A percentile compares a stretch with the other conserved stretches of the same genome.
These are phyloP conservation scores for Amiota minor DNA, from an alignment of 2,888 invertebrate genomes.

Conservation along the genomic window DNA sequence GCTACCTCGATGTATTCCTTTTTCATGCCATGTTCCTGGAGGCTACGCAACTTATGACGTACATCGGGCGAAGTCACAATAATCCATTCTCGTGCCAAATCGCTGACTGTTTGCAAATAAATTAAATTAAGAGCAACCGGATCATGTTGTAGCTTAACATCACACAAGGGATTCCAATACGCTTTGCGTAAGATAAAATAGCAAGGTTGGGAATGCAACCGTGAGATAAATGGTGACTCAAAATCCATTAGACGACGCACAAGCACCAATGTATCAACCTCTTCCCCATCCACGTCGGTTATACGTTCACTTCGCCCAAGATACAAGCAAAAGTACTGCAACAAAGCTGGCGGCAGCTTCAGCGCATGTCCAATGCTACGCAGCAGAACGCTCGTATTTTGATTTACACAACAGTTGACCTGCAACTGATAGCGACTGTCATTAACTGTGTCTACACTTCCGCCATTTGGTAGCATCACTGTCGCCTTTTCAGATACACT, in stretches of 20 bases:
- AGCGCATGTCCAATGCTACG: constrained; percentile 87
- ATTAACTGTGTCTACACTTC: constrained; percentile 75
- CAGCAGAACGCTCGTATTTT: constrained; percentile 87
- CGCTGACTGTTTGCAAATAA: constrained; percentile 89
- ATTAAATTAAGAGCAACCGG: constrained; percentile 88
- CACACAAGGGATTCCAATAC: constrained; percentile 91
- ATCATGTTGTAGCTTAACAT: constrained; percentile 87
- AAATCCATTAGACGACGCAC: constrained; percentile 94
- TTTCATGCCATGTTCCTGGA: constrained; percentile 86
- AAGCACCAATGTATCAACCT: constrained; percentile 81
- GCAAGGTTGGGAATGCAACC: constrained; percentile 82
- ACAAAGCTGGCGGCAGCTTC: constrained; percentile 84
- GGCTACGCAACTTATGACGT: constrained; percentile 79
- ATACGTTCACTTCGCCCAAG: constrained; percentile 81
- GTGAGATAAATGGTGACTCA: constrained; percentile 96
- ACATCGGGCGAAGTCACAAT: constrained; percentile 79
- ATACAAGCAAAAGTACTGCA: constrained; percentile 92
- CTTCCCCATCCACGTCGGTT: constrained; percentile 75
- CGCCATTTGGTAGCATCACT: constrained; percentile 75
- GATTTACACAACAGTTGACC: constrained; percentile 85
- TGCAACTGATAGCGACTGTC: constrained; percentile 89
- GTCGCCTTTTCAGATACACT: constrained; percentile 53
- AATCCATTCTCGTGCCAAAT: constrained; percentile 91
- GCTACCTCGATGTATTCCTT: constrained; percentile 91
- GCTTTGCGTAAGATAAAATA: constrained; percentile 91